Evolutionary conservation across 2,113 vertebrate genomes (phyloP), one percentile per base, ranked within the genome.

Genomic region (Indri indri): DNA sequence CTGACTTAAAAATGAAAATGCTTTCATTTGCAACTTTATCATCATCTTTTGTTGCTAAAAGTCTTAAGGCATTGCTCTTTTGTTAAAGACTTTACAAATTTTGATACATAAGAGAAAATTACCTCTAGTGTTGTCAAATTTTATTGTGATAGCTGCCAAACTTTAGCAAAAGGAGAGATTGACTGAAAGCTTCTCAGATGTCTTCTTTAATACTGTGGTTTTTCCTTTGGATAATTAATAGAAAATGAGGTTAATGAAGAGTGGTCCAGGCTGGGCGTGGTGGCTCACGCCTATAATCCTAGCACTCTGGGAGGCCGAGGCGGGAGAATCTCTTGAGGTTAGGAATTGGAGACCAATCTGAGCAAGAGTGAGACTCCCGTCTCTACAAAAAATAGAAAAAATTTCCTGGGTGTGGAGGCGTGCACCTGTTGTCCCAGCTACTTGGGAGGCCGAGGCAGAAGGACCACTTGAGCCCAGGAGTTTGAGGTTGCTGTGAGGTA

Each of bases 1-100:
- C 71, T 92, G 22, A 70, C 59, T 54, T 77, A 79, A 63, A 95
- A 85, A 54, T 92, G 37, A 86, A 92, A 83, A 52, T 87, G 11
- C 23, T 70, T 11, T 40, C 32, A 54, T 94, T 76, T 94, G 40
- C 61, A 74, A 47, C 30, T 59, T 40, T 77, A 57, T 40, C 76
- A 5, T 10, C 6, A 37, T 5, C 79, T 92, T 91, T 83, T 88
- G 8, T 83, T 77, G 22, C 45, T 84, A 54, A 23, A 89, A 70
- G 27, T 66, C 61, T 70, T 79, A 84, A 65, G 45, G 27, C n/a
- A 65, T 79, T 77, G 40, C 18, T 90, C 45, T 92, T 83, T 40
- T 68, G 3, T 66, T 91, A 50, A 8, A 47, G 6, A 40, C 59
- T 89, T 92, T 86, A 54, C 47, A 79, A 66, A 54, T 47, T 93